Percentiles rank a stretch among this genome's conserved stretches.
Conservation (phyloP, 2,797 vertebrate species). For the Threskiornis aethiopicus region DNA sequence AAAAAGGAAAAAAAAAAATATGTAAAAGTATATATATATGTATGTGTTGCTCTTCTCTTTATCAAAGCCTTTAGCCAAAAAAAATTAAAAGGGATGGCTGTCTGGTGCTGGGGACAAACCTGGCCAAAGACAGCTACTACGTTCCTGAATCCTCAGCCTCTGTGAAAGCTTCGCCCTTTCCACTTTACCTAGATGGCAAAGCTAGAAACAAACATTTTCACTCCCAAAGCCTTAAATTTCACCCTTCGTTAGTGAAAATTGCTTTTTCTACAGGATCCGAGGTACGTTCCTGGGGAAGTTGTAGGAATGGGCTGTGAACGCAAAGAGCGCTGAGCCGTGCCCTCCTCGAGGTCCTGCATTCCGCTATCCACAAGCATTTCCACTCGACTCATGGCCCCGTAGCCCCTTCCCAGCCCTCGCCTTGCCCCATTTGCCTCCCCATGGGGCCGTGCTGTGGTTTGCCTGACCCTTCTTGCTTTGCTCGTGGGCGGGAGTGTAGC, state of each 20-base stretch:
- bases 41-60: slow-evolving; percentile 6
- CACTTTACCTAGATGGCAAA: neutral
- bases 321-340: neutral
- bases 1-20: neutral
- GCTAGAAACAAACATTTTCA: neutral
- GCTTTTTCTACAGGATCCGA: neutral
- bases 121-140: neutral
- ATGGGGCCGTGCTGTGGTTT: neutral
- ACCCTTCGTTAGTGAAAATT: neutral
- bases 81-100: neutral
- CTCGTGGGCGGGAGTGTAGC: accelerated
- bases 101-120: neutral
- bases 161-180: neutral
- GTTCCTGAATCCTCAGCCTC: neutral
- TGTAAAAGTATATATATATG: neutral
- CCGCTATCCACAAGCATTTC: neutral
- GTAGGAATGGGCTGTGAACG: neutral
- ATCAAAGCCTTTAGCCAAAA: neutral
- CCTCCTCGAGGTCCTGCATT: neutral
- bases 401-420: neutral
- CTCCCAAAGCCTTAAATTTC: neutral
- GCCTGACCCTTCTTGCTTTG: neutral
- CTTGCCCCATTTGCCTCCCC: neutral
- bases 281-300: accelerated
- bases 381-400: neutral